Conservation (phyloP, 2,888 invertebrate species). For the Siphonodentalium dalli region DNA sequence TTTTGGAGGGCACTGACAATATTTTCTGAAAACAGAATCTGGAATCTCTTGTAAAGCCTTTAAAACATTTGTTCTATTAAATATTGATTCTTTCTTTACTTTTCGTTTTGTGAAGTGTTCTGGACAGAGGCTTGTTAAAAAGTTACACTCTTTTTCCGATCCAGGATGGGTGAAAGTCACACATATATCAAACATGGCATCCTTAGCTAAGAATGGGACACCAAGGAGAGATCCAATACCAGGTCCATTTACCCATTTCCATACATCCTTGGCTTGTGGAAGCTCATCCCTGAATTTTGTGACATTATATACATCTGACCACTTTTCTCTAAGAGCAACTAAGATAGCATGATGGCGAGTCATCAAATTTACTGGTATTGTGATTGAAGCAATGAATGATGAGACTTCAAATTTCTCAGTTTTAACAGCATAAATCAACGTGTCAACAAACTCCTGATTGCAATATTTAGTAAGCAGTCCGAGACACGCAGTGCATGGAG, state of each 20-base stretch:
- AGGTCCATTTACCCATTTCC: conserved; percentile 77
- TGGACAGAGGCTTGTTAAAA: conserved; percentile 62
- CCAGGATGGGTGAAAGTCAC: conserved; percentile 68
- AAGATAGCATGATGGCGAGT: too few relatives aligned
- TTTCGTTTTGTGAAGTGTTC: conserved; percentile 54
- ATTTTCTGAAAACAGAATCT: conserved; percentile 49
- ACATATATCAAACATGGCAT: conserved; percentile 60
- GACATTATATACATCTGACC: conserved; percentile 20
- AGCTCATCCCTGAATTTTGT: conserved; percentile 36
- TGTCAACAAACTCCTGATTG: too few relatives aligned
- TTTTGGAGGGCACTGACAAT: conserved; percentile 69
- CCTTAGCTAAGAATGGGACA: conserved; percentile 45
- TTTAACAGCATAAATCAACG: too few relatives aligned
- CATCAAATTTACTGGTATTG: too few relatives aligned
- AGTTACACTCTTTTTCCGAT: conserved; percentile 72
- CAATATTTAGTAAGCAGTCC: too few relatives aligned
- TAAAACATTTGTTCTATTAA: conserved; percentile 53
- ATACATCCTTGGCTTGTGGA: conserved; percentile 77
- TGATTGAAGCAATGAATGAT: too few relatives aligned
- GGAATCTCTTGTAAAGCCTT: conserved; percentile 48
- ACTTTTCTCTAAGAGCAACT: too few relatives aligned
- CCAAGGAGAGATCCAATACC: conserved; percentile 70
- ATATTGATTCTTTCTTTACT: conserved; percentile 44
- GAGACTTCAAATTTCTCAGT: too few relatives aligned
- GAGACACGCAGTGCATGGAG: too few relatives aligned